Conservation (phyloP, 2,797 vertebrate genomes). For the Cetoscarus ocellatus region DNA sequence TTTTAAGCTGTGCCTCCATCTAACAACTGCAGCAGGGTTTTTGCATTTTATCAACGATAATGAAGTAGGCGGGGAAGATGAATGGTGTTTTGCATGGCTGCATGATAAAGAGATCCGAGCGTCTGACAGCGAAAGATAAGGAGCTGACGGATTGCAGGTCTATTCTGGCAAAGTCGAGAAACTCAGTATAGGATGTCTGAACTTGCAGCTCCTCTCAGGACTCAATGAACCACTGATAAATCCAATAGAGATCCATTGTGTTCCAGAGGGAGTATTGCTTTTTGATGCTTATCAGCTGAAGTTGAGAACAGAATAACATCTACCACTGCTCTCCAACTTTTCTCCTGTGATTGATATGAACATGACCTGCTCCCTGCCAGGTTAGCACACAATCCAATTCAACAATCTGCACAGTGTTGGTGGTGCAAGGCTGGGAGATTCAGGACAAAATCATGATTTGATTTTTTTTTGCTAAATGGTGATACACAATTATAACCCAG, state of each 20-base stretch:
- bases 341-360: slow-evolving; percentile 28
- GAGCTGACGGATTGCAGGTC: slow-evolving; percentile 81
- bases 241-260: slow-evolving; percentile 43
- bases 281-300: slow-evolving; percentile 43
- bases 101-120: slow-evolving; percentile 84
- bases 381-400: slow-evolving; percentile 26
- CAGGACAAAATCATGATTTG: no score
- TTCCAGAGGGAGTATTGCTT: slow-evolving; percentile 22
- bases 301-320: slow-evolving; percentile 32
- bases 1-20: slow-evolving; percentile 62
- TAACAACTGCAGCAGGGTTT: slow-evolving; percentile 69
- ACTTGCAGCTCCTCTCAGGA: slow-evolving; percentile 59
- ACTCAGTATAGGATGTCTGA: slow-evolving; percentile 66
- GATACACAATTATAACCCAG: no score
- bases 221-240: slow-evolving; percentile 55
- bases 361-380: slow-evolving; percentile 14
- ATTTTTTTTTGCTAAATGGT: no score
- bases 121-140: slow-evolving; percentile 83
- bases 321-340: slow-evolving; percentile 5
- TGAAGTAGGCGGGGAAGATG: slow-evolving; percentile 82
- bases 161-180: slow-evolving; percentile 83
- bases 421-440: no score
- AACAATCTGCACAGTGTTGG: not conserved
- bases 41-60: slow-evolving; percentile 83
- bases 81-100: slow-evolving; percentile 88